Base-by-base conservation (phyloP, 2,888 invertebrate species). In the Spisula subtruncata region DNA sequence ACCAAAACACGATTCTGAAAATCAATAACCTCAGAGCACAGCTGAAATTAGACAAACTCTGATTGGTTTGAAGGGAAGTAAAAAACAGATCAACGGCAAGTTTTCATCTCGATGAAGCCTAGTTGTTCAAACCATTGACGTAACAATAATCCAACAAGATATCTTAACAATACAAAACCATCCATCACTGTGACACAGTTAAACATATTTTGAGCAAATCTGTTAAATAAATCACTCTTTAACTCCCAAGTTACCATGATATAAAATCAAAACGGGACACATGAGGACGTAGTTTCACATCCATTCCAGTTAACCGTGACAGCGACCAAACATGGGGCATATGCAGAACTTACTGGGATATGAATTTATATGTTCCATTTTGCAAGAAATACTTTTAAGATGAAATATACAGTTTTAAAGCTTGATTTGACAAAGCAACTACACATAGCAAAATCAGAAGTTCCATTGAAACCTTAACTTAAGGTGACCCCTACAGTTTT, bases 51-150 rank as follows among this genome's bases (percentile, higher is more conserved):
- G 75, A 35, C 32, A 32, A 16, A 32, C 75, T 14, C 32, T 35
- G 75, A 75, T 75, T 75, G 75, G 75, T 75, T 35, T 75, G 32
- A 16, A 75, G 25, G 35, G 32, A 75, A 75, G 32, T 75, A 16
- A 75, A 32, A 51, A 32, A 32, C 32, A 12, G 32, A 32, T 75
- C 35, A 32, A 12, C 35, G n/a, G 41, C 35, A 35, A 32, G 25
- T 75, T 75, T 32, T 75, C 75, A 75, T 75, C 75, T 60, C 35
- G 18, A 35, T 35, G 32, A 16, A 75, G 25, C 10, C 18, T 75
- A 32, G 75, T 32, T 32, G 35, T 75, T 2, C 12, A 66, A 66
- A 25, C 12, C 1, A 66, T 25, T 25, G 60, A n/a, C 60, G n/a
- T 5, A 10, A 25, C 25, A 25, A n/a, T 66, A 25, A 66, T 66